Base-by-base conservation (phyloP, 2,888 invertebrate genomes). In the Ochropacha duplaris region DNA sequence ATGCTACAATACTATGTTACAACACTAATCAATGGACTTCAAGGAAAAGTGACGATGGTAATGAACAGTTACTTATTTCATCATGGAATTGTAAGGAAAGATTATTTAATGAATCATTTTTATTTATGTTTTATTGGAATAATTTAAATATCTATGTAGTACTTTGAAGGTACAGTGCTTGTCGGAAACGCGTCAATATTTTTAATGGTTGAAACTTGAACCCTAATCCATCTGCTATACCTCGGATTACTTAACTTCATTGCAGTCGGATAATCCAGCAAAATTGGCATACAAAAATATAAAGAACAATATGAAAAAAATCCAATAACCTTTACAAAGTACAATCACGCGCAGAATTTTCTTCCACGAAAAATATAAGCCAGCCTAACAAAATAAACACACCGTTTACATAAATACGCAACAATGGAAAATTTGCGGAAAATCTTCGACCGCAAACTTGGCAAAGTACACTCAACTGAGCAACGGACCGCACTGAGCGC, bases 371-470 rank as follows among this genome's bases (percentile, higher is more conserved):
- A 61, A 62, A 56, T 36, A 64, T 57, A 66, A 62, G 56, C 61
- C 57, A 57, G 54, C 54, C 51, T 24, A 55, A 54, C 56, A 58
- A 65, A 60, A 66, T 61, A 64, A 57, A 63, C 60, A 22, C 51
- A 54, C 50, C 50, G 39, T 34, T n/a, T 50, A 50, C 49, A 31
- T 49, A 34, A 39, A 59, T 54, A 56, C 56, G 59, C 34, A 68
- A 79, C 76, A 74, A 72, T 68, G 62, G 73, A 69, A 74, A 77
- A 81, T 80, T 77, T 74, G 68, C 69, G 71, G 72, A 76, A 82
- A 84, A 82, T 86, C 83, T 85, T 85, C 70, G 72, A 60, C 68
- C 72, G 65, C 71, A 66, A 78, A 78, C 74, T 78, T 79, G 66
- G 55, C 64, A 57, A 60, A 56, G 69, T 72, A 66, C 66, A 67